Percentiles rank a stretch among this genome's conserved stretches.
Evolutionary conservation across 1,140 invertebrate genomes (phyloP).

Genomic region (Papilio xuthus): DNA sequence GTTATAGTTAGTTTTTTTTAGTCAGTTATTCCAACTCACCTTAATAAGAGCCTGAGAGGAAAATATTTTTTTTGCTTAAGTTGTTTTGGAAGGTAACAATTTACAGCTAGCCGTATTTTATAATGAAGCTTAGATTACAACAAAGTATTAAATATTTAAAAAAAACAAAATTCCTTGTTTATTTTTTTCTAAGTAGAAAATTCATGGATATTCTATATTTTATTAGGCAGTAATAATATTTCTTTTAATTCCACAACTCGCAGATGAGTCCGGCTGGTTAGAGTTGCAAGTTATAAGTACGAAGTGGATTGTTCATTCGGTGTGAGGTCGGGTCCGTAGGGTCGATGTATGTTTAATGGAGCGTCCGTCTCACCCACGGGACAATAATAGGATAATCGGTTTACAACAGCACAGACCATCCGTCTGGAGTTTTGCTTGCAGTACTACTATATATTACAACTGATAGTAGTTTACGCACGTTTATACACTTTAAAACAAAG

Average conservation of each 20-base stretch:
- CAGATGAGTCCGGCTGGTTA: background rate
- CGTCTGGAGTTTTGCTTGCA: conserved; percentile 20
- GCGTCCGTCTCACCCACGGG: conserved; percentile 43
- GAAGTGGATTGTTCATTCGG: conserved; percentile 1
- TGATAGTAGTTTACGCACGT: background rate
- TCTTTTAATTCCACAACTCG: background rate
- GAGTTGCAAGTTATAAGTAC: background rate
- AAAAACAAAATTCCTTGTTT: too few species aligned
- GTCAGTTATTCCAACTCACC: too few species aligned
- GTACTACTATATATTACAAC: background rate
- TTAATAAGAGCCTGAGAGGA: too few species aligned
- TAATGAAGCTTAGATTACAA: too few species aligned
- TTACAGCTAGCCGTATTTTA: too few species aligned
- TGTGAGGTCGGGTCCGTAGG: conserved; percentile 43
- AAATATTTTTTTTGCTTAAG: too few species aligned
- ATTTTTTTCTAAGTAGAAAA: background rate
- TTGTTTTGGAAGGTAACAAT: too few species aligned
- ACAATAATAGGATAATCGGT: conserved; percentile 67
- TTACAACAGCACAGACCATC: conserved; percentile 46
- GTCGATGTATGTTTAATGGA: conserved; percentile 47
- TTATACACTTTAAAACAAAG: background rate
- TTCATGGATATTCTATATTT: background rate
- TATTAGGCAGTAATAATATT: background rate
- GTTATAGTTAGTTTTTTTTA: too few species aligned
- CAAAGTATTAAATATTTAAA: too few species aligned